Base-by-base conservation (phyloP, 1,140 invertebrate genomes). In the Drosophila bifasciata region DNA sequence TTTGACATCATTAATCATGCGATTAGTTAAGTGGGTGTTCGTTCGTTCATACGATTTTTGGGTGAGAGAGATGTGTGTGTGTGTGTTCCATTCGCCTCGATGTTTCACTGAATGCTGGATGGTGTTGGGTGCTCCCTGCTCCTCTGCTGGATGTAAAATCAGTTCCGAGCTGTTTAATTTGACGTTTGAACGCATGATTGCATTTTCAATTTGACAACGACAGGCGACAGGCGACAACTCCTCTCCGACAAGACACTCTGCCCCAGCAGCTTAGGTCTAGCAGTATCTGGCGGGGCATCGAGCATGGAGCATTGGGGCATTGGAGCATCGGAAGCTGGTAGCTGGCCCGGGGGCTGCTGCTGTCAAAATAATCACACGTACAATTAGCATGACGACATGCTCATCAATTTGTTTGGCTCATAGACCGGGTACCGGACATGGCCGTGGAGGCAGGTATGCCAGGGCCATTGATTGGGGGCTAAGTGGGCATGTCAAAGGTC, bases 11-110 rank as follows among this genome's bases (percentile, higher is more conserved):
- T 90, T 90, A 90, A 90, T 90, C 89, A 90, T 90, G 89, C 76
- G 89, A 90, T 90, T 90, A 90, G 89, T 89, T 89, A 90, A 90
- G 80, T 90, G 89, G 89, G 89, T 79, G 89, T 88, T 86, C 59
- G 89, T 88, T 86, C 59, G 64, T 48, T 81, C 57, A 61, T 60
- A 66, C 62, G 19, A 59, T 19, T 68, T 43, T 63, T n/a, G n/a
- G 51, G 51, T 28, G 41, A 6, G 11, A 36, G n/a, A n/a, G n/a
- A n/a, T n/a, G n/a, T n/a, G n/a, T n/a, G n/a, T n/a, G n/a, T n/a
- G n/a, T 36, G 19, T 25, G 32, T 39, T 57, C n/a, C n/a, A n/a
- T n/a, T n/a, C 70, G 8, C 15, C 28, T 15, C 11, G 28, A 15
- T 41, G 41, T 11, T 11, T 57, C 36, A 8, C 8, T 49, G 23